Evolutionary conservation across 2,797 vertebrate genomes (phyloP), one percentile per base, ranked within the genome.

Genomic region (Rhinophrynus dorsalis): DNA sequence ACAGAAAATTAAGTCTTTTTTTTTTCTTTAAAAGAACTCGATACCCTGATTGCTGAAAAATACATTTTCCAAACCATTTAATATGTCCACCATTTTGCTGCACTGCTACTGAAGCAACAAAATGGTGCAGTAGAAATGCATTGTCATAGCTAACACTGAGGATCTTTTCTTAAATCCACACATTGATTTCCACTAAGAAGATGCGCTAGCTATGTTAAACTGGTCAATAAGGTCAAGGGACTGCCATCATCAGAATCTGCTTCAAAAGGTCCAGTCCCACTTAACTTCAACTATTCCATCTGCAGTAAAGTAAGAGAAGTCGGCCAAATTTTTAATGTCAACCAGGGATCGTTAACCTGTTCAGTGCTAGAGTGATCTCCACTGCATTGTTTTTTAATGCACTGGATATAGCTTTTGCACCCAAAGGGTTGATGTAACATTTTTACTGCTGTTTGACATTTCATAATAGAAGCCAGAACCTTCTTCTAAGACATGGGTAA

Each of bases 171-270:
- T 38, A 47, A 55, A 47, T 55, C 37, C 23, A 15, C 3, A 3
- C n/a, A 70, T 70, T 70, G 67, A 70, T 62, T 57, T 58, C 58
- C 51, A 57, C 24, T 64, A 64, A 71, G 57, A 72, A 24, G 30
- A 58, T 58, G 52, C 50, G 51, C 12, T 50, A 15, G 24, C n/a
- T 38, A 20, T 32, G 23, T 27, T 65, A 51, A 13, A 37, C 26
- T 37, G 27, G 42, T 72, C 44, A 72, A 51, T 32, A 40, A 55
- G 30, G 52, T 50, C 24, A 65, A 64, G 51, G 17, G 24, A 47
- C 65, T 64, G 48, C 23, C 27, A 50, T 47, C n/a, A 35, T 35
- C 56, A 27, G 15, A 38, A 20, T 50, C 40, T 40, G 12, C 30
- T 15, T 20, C 11, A 7, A 29, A 60, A 51, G 32, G 51, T 58